phyloP scores from a whole-genome alignment of 2,888 invertebrate genomes.

The Troglohyphantes excavatus region DNA sequence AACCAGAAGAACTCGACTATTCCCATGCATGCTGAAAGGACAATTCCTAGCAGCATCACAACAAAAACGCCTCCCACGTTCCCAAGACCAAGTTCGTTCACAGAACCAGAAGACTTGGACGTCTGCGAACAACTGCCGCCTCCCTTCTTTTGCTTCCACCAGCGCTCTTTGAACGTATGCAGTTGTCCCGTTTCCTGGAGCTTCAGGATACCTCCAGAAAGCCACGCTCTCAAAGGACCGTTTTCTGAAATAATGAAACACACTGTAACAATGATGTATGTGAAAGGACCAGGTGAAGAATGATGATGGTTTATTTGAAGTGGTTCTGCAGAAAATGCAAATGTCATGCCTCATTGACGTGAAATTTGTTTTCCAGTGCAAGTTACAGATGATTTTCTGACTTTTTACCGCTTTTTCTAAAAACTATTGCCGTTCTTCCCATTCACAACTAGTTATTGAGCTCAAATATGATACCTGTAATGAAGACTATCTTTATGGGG shows the following conservation, averaged over 20 bases:
- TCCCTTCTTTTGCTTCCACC: slow-evolving; percentile 83
- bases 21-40: slow-evolving; percentile 79
- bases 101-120: slow-evolving; percentile 74
- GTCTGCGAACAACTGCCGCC: slow-evolving; percentile 81
- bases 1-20: slow-evolving; percentile 80
- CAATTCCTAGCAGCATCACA: slow-evolving; percentile 80
- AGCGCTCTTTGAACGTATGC: slow-evolving; percentile 84
- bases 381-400: too few relatives aligned
- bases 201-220: slow-evolving; percentile 88
- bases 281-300: too few relatives aligned
- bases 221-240: slow-evolving; percentile 82
- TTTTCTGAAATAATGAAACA: slow-evolving; percentile 24
- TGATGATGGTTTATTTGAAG: too few relatives aligned
- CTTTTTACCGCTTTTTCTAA: too few relatives aligned
- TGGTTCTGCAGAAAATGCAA: too few relatives aligned
- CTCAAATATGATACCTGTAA: too few relatives aligned
- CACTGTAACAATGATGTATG: not conserved
- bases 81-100: slow-evolving; percentile 80
- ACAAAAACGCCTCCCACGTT: slow-evolving; percentile 82
- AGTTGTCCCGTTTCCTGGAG: slow-evolving; percentile 84
- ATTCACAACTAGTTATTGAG: too few relatives aligned
- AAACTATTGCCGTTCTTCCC: too few relatives aligned
- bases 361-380: too few relatives aligned
- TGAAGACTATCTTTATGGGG: too few relatives aligned
- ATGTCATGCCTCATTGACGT: too few relatives aligned